phyloP scores from a whole-genome alignment of 2,113 vertebrate species.

The Gnathonemus longibarbis region DNA sequence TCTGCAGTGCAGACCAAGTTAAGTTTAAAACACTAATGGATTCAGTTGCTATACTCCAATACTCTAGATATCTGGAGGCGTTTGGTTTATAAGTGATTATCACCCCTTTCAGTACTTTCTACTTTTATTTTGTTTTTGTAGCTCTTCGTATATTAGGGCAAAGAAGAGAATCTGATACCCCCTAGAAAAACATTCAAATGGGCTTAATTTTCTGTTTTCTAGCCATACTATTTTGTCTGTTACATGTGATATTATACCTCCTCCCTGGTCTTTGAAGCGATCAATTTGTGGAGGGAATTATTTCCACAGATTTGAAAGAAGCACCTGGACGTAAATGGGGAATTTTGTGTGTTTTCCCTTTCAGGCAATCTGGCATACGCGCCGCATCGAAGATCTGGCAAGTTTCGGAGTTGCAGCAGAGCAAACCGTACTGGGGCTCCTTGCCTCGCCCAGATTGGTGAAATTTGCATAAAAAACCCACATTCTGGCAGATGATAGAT shows the following conservation, averaged over 20 bases:
- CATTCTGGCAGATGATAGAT: constrained; percentile 11
- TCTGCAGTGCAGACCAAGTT: neutral
- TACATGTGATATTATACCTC: neutral
- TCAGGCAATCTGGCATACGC: constrained; percentile 27
- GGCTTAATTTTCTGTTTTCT: neutral
- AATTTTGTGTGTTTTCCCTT: constrained; percentile 36
- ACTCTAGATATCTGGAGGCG: neutral
- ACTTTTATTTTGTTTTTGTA: neutral
- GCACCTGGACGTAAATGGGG: constrained; percentile 34
- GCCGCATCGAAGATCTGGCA: constrained; percentile 24
- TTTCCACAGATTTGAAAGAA: constrained; percentile 42
- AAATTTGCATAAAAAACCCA: neutral
- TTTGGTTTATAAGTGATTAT: neutral
- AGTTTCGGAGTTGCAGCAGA: constrained; percentile 17
- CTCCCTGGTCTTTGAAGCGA: constrained; percentile 27
- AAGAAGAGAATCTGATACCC: neutral
- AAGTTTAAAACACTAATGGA: neutral
- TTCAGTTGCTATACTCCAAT: neutral
- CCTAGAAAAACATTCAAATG: neutral
- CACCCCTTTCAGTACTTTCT: neutral
- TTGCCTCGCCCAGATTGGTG: constrained; percentile 18
- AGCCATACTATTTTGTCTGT: neutral
- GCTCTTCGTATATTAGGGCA: neutral
- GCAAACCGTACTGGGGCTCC: constrained; percentile 19
- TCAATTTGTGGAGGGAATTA: constrained; percentile 37